Evolutionary conservation across 2,888 invertebrate species (phyloP).

Genomic region (Trichacis sp.): DNA sequence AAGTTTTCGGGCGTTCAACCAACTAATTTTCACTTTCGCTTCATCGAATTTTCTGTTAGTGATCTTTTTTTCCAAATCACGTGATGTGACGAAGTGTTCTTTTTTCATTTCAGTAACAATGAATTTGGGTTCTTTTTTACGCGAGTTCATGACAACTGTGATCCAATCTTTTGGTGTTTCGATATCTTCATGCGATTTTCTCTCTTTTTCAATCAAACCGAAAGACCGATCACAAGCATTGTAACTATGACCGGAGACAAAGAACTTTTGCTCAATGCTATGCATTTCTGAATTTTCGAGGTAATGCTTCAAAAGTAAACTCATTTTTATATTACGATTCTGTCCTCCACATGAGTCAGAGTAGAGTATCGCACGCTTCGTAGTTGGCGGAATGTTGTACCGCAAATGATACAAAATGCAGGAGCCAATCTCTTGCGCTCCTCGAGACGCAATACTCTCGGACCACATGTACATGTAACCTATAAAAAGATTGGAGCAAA

Average conservation of each 20-base stretch:
- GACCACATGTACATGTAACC: slow-evolving; percentile 8
- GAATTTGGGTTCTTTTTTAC: slow-evolving; percentile 5
- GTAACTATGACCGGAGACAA: slow-evolving; percentile 9
- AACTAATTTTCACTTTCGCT: slow-evolving; percentile 4
- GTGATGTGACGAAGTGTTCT: background rate
- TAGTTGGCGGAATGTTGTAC: no score
- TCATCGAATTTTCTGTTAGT: slow-evolving; percentile 1
- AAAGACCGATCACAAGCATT: slow-evolving; percentile 8
- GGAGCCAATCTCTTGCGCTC: slow-evolving; percentile 6
- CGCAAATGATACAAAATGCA: background rate
- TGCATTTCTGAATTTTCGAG: no score
- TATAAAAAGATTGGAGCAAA: background rate
- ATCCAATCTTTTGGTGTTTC: slow-evolving; percentile 9
- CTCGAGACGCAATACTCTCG: slow-evolving; percentile 3
- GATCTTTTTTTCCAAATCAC: background rate
- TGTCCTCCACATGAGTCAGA: no score
- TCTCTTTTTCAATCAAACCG: slow-evolving; percentile 9
- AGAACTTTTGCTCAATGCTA: background rate
- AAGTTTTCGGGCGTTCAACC: background rate
- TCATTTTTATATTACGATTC: no score
- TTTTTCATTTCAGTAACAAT: slow-evolving; percentile 7
- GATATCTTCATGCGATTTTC: background rate
- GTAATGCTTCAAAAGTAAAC: no score
- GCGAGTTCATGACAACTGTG: background rate
- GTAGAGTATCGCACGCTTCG: no score